Percentiles rank a stretch among this genome's conserved stretches.
These are phyloP conservation scores for Kryphioiulus occultus DNA, from an alignment of 2,888 invertebrate genomes.

Conservation along the genomic window DNA sequence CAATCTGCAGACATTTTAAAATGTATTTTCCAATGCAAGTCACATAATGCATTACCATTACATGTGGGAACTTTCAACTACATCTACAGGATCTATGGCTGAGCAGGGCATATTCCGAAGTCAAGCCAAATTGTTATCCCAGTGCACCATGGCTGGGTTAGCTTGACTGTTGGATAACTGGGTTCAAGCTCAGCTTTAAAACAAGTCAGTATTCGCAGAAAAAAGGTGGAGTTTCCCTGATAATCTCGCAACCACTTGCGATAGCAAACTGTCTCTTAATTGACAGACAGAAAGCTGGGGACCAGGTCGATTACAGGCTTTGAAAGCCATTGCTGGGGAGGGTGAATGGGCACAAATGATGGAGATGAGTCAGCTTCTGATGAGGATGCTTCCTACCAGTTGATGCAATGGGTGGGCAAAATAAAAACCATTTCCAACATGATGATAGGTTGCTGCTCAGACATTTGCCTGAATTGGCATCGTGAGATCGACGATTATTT, in stretches of 20 bases:
- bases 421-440: not conserved
- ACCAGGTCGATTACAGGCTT: constrained; percentile 20
- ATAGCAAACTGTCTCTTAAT: not conserved
- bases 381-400: constrained; percentile 37
- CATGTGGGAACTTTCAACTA: no score
- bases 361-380: constrained; percentile 27
- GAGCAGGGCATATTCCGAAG: no score
- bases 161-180: no score
- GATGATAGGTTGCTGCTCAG: constrained; percentile 21
- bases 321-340: not conserved
- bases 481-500: constrained; percentile 7
- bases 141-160: no score
- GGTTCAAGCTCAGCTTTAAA: not conserved
- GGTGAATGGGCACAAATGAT: not conserved
- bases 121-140: no score
- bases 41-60: no score
- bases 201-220: not conserved
- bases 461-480: not conserved
- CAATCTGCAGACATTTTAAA: no score
- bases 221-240: not conserved
- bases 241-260: not conserved
- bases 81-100: no score
- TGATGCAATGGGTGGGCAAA: not conserved
- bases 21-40: no score
- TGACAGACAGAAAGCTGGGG: not conserved